phyloP scores from a whole-genome alignment of 2,888 invertebrate species.

The Thymelicus lineola region DNA sequence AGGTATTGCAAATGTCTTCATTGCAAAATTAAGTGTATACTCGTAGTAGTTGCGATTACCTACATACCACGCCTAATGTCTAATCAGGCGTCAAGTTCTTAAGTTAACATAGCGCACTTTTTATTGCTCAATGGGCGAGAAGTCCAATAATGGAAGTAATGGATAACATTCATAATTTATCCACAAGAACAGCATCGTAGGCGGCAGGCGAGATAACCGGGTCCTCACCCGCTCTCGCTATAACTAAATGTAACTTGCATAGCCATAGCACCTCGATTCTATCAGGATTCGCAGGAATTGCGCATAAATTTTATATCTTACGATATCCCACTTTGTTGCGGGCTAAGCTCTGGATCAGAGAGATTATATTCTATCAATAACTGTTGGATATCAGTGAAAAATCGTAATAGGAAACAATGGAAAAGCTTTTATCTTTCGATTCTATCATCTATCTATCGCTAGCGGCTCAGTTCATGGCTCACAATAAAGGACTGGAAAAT shows the following conservation, averaged over 20 bases:
- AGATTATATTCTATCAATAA: background rate
- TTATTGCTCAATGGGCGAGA: background rate
- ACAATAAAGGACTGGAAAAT: too few species aligned
- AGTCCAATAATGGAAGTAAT: conserved; percentile 14
- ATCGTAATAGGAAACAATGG: background rate
- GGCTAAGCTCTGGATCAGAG: too few species aligned
- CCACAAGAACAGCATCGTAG: conserved; percentile 21
- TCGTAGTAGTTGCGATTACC: background rate
- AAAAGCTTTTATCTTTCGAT: too few species aligned
- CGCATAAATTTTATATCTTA: conserved; percentile 23
- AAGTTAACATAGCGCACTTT: background rate
- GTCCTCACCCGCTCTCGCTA: conserved; percentile 14
- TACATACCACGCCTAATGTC: too few species aligned
- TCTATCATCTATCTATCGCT: too few species aligned
- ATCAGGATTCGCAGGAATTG: conserved; percentile 25
- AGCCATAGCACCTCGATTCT: conserved; percentile 21
- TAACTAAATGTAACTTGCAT: conserved; percentile 24
- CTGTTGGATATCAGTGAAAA: background rate
- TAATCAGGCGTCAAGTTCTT: background rate
- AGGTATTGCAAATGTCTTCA: background rate
- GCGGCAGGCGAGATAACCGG: conserved; percentile 29
- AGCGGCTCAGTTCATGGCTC: too few species aligned
- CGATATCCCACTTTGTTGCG: conserved; percentile 6
- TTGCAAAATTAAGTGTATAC: background rate
- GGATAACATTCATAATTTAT: conserved; percentile 32